Evolutionary conservation across 2,888 invertebrate genomes (phyloP), one percentile per base, ranked within the genome.

Genomic region (Xestia xanthographa): DNA sequence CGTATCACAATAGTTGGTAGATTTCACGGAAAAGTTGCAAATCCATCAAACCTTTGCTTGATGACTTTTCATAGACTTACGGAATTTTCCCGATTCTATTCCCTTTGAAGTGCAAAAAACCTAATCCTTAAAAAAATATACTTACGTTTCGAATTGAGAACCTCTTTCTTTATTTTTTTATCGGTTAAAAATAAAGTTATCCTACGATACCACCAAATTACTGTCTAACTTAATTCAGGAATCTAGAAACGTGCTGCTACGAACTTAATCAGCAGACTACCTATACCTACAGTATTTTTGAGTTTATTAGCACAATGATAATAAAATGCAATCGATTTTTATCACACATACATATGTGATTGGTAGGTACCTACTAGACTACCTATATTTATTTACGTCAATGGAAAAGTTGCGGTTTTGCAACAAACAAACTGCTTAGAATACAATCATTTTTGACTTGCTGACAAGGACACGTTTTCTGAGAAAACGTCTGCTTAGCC

Each of bases 291-390:
- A 63, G 9, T 34, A 63, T 70, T 53, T 66, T 71, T 29, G 68
- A 71, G 60, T 73, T 65, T 73, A 79, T 81, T 75, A 43, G 48
- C 60, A 62, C 43, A 71, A 20, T 29, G 70, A 73, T 81, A 78
- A 79, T 80, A 80, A 79, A 67, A 68, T 38, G 22, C 38, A 79
- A 82, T 74, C 71, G 34, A 71, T 82, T 5, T 45, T 60, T 74
- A 82, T 74, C 82, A 20, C 22, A 43, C 65, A 43, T 11, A 12
- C n/a, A 34, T 34, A 34, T 34, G 5, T 17, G 58, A 17, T n/a
- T n/a, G n/a, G n/a, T n/a, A n/a, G n/a, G n/a, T n/a, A n/a, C n/a
- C n/a, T 17, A 50, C 43, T 58, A 58, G 17, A 26, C 26, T 26
- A 58, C 6, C 26, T 26, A 58, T 8, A 29, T 58, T 56, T 58